A percentile compares a stretch with the other conserved stretches of the same genome.
These are phyloP conservation scores for Helogale parvula DNA, from an alignment of 2,113 vertebrate genomes.

Conservation along the genomic window DNA sequence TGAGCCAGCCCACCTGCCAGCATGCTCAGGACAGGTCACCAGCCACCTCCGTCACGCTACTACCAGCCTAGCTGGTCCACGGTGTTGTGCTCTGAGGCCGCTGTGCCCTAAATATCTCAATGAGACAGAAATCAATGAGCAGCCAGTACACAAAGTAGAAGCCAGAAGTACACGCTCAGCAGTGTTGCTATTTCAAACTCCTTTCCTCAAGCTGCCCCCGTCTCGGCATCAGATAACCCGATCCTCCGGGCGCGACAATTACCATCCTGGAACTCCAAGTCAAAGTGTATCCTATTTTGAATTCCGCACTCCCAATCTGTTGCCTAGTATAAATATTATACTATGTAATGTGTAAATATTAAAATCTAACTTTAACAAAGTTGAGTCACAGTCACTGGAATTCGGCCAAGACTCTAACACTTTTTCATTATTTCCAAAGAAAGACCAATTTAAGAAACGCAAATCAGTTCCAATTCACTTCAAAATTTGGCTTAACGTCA, in stretches of 20 bases:
- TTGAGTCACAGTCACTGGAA: slow-evolving; percentile 83
- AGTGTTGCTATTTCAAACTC: slow-evolving; percentile 14
- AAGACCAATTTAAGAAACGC: slow-evolving; percentile 84
- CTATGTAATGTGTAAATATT: slow-evolving; percentile 81
- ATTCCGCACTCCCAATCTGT: slow-evolving; percentile 73
- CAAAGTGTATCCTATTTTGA: slow-evolving; percentile 76
- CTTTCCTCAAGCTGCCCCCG: not conserved
- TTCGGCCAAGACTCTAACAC: slow-evolving; percentile 79
- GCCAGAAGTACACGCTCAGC: not conserved
- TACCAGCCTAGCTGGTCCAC: not conserved
- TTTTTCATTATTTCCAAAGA: slow-evolving; percentile 84
- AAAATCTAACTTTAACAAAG: slow-evolving; percentile 84
- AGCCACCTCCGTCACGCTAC: not conserved
- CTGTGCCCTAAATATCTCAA: not conserved
- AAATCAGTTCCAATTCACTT: slow-evolving; percentile 84
- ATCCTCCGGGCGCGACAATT: not conserved
- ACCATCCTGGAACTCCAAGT: slow-evolving; percentile 69
- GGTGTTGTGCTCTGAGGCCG: not conserved
- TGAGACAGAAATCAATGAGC: not conserved
- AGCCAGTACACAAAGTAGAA: not conserved
- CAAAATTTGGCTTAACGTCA: slow-evolving; percentile 82
- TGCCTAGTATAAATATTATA: slow-evolving; percentile 83
- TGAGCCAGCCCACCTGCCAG: not conserved
- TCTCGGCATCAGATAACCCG: slow-evolving; percentile 36
- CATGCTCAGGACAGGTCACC: not conserved